phyloP scores from a whole-genome alignment of 1,140 invertebrate species.

The Lucilia sericata region DNA sequence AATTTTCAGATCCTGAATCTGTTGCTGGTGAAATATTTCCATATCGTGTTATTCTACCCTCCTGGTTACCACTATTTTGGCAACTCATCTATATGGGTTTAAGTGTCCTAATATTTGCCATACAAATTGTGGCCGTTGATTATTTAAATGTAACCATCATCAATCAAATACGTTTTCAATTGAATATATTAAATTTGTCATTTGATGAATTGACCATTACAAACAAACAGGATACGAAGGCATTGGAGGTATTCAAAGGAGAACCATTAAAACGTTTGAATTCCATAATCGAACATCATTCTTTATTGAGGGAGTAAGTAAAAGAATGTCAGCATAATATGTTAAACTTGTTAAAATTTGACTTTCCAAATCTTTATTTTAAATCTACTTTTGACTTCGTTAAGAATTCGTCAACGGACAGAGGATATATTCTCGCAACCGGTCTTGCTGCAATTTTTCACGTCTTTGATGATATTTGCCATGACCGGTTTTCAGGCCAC shows the following conservation, averaged over 20 bases:
- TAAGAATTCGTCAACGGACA: constrained; percentile 54
- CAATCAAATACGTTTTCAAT: constrained; percentile 59
- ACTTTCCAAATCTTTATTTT: neutral
- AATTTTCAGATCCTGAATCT: constrained; percentile 52
- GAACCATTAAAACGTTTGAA: constrained; percentile 47
- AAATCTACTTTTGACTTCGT: constrained; percentile 9
- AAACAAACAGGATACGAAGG: neutral
- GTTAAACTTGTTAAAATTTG: neutral
- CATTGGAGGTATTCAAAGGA: neutral
- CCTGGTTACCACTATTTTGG: constrained; percentile 44
- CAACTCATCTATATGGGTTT: constrained; percentile 56
- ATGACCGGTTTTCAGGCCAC: constrained; percentile 60
- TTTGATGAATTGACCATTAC: constrained; percentile 53
- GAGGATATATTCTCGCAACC: constrained; percentile 55
- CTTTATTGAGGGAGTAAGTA: constrained; percentile 53
- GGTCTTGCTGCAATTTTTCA: constrained; percentile 57
- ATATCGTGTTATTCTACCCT: constrained; percentile 54
- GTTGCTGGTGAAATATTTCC: constrained; percentile 57
- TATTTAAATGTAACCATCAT: constrained; percentile 59
- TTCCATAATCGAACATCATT: constrained; percentile 57
- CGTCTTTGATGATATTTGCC: constrained; percentile 57
- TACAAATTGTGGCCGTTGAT: constrained; percentile 55
- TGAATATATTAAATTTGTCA: constrained; percentile 56
- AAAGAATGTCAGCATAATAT: neutral
- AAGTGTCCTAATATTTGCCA: constrained; percentile 50